These are phyloP conservation scores for Brenthis hecate DNA, from an alignment of 2,888 invertebrate genomes.

Conservation along the genomic window DNA sequence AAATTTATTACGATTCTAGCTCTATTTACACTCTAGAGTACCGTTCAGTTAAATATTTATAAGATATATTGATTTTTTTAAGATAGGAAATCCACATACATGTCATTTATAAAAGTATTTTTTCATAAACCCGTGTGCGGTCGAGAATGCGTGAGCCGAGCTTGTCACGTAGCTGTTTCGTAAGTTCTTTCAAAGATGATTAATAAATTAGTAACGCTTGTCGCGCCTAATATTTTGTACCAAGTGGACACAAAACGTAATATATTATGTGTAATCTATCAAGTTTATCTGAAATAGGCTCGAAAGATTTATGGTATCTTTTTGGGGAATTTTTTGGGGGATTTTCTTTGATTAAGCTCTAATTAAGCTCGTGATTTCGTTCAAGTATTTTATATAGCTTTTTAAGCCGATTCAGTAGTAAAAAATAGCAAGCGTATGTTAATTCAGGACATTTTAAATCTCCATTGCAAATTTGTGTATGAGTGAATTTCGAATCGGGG, in stretches of 20 bases:
- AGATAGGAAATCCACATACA: background rate
- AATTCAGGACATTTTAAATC: too few relatives aligned
- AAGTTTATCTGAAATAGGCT: slow-evolving; percentile 4
- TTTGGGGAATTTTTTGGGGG: background rate
- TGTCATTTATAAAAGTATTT: slow-evolving; percentile 7
- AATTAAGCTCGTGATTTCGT: too few relatives aligned
- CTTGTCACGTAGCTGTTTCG: slow-evolving; percentile 18
- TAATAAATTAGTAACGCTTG: slow-evolving; percentile 45
- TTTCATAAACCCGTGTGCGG: slow-evolving; percentile 25
- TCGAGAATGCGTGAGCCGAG: slow-evolving; percentile 21
- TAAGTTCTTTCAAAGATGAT: slow-evolving; percentile 42
- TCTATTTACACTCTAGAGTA: too few relatives aligned
- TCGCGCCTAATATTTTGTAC: slow-evolving; percentile 40
- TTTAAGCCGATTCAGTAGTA: too few relatives aligned
- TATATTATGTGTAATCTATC: slow-evolving; percentile 5
- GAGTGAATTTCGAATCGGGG: too few relatives aligned
- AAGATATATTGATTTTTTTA: background rate
- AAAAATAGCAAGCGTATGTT: too few relatives aligned
- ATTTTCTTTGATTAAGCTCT: background rate
- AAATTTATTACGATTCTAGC: too few relatives aligned
- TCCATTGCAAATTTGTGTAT: too few relatives aligned
- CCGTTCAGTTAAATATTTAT: background rate
- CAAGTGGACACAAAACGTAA: slow-evolving; percentile 2
- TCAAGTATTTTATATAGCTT: too few relatives aligned
- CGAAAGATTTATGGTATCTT: background rate